These are phyloP conservation scores for Chelonus insularis DNA, from an alignment of 1,140 invertebrate genomes.

Conservation along the genomic window DNA sequence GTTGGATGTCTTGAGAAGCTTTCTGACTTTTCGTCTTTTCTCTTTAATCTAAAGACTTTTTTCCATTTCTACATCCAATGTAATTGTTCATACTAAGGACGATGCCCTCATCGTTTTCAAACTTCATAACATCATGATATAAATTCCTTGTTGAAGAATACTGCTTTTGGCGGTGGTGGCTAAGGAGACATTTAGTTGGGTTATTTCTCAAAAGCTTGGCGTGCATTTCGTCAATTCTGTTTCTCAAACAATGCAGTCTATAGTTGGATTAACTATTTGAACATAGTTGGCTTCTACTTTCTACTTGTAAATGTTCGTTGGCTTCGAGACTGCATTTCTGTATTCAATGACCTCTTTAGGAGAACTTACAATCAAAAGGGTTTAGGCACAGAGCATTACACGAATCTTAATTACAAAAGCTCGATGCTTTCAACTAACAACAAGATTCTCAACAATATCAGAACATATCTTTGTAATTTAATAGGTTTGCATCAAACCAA, in stretches of 20 bases:
- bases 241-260: constrained; percentile 4
- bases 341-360: constrained; percentile 10
- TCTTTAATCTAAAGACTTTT: constrained; percentile 20
- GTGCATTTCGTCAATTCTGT: constrained; percentile 9
- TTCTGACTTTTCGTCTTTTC: constrained; percentile 9
- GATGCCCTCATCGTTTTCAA: constrained; percentile 3
- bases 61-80: not conserved
- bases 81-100: constrained; percentile 13
- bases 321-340: not conserved
- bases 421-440: not conserved
- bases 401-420: constrained; percentile 5
- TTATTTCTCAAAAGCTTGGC: not conserved
- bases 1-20: constrained; percentile 15
- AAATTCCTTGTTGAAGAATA: not conserved
- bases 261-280: constrained; percentile 13
- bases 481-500: no score
- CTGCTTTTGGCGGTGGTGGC: not conserved
- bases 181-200: not conserved
- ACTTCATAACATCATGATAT: not conserved
- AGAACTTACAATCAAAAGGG: not conserved
- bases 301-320: not conserved
- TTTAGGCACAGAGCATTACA: constrained; percentile 1
- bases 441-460: no score
- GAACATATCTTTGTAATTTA: no score
- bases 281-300: constrained; percentile 19